phyloP scores from a whole-genome alignment of 2,888 invertebrate genomes.

The Scaptomyza flava region DNA sequence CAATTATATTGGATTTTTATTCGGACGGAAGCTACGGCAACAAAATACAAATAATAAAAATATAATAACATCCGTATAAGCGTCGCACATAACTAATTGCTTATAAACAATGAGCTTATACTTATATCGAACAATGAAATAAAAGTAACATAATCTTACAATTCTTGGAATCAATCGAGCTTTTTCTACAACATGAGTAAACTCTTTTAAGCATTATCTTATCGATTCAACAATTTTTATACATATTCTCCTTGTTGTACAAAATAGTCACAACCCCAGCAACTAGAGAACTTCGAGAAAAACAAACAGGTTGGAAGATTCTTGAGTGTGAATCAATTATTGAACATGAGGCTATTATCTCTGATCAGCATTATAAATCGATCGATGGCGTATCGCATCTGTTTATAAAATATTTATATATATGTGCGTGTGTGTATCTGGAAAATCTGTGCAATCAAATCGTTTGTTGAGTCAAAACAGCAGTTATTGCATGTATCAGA shows the following conservation, averaged over 20 bases:
- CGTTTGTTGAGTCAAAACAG: conserved; percentile 30
- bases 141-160: conserved; percentile 14
- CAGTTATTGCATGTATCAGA: conserved; percentile 39
- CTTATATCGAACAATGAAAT: conserved; percentile 3
- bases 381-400: conserved; percentile 28
- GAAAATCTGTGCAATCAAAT: conserved; percentile 8
- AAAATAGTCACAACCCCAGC: conserved; percentile 16
- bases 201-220: conserved; percentile 55
- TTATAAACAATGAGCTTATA: not conserved
- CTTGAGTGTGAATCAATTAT: not conserved
- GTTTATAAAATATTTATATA: conserved; percentile 4
- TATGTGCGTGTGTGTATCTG: conserved; percentile 3
- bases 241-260: not conserved
- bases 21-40: conserved; percentile 9
- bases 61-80: not conserved
- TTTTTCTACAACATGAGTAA: conserved; percentile 51
- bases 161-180: conserved; percentile 42
- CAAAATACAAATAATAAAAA: not conserved
- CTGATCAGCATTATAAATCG: conserved; percentile 45
- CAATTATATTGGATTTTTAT: conserved; percentile 1
- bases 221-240: conserved; percentile 22
- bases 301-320: conserved; percentile 1
- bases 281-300: not conserved
- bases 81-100: conserved; percentile 6
- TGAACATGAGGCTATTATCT: conserved; percentile 14